Percentiles rank a stretch among this genome's conserved stretches.
Evolutionary conservation across 2,888 invertebrate species (phyloP).

Genomic region (Caenorhabditis angaria): DNA sequence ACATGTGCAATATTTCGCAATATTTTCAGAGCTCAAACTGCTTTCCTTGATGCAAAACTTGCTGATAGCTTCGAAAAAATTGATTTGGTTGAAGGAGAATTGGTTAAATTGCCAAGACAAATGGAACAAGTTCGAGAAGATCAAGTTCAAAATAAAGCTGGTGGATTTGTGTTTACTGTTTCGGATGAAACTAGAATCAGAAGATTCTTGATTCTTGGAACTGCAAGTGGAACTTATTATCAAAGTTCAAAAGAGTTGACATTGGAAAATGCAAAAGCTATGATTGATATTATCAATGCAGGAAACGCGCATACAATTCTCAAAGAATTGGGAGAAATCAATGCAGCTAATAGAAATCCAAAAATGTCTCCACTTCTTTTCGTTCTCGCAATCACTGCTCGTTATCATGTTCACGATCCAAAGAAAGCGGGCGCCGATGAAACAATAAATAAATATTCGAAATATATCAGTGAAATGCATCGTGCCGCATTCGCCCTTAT

Average conservation of each 20-base stretch:
- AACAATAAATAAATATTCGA: constrained; percentile 18
- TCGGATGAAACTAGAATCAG: constrained; percentile 71
- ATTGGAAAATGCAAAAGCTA: constrained; percentile 69
- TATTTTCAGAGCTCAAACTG: neutral
- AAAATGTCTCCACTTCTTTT: constrained; percentile 76
- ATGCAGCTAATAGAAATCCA: constrained; percentile 73
- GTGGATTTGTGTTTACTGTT: constrained; percentile 72
- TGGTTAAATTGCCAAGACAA: constrained; percentile 46
- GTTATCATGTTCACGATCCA: constrained; percentile 68
- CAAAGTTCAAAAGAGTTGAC: constrained; percentile 68
- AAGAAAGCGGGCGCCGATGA: constrained; percentile 52
- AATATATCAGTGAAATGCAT: constrained; percentile 53
- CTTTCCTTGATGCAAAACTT: neutral
- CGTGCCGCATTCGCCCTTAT: constrained; percentile 48
- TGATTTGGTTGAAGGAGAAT: constrained; percentile 13
- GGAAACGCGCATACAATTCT: constrained; percentile 72
- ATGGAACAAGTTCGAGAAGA: constrained; percentile 58
- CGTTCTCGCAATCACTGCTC: constrained; percentile 78
- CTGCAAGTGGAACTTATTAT: constrained; percentile 72
- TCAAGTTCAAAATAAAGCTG: constrained; percentile 66
- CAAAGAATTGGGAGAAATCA: constrained; percentile 69
- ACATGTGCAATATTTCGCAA: too few relatives aligned
- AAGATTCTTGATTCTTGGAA: constrained; percentile 73
- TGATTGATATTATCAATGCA: constrained; percentile 70
- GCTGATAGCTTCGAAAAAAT: constrained; percentile 1